Conservation (phyloP, 1,140 invertebrate genomes). For the Sycobia sp. region DNA sequence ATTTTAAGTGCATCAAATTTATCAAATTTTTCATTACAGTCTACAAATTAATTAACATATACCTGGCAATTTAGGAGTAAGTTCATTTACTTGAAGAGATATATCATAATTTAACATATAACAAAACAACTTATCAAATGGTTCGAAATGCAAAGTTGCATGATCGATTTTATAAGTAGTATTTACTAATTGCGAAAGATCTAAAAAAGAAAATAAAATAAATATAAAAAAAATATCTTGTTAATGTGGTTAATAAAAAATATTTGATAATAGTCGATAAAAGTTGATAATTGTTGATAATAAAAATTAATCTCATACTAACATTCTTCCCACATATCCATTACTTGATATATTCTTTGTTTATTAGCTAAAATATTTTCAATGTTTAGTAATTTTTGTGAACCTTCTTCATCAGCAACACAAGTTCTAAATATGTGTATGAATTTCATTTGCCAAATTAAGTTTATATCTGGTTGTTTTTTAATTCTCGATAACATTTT, state of each 20-base stretch:
- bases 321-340: constrained; percentile 64
- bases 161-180: neutral
- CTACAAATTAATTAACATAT: neutral
- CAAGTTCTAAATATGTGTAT: constrained; percentile 60
- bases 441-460: constrained; percentile 73
- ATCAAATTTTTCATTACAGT: neutral
- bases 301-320: neutral
- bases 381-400: constrained; percentile 53
- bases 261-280: neutral
- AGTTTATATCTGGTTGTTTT: constrained; percentile 57
- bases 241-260: no score
- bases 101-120: constrained; percentile 11
- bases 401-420: constrained; percentile 44
- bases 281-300: neutral
- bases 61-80: neutral
- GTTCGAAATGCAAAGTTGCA: neutral
- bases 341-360: constrained; percentile 61
- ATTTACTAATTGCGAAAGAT: neutral
- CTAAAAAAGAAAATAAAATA: neutral
- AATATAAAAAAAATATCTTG: neutral
- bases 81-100: neutral
- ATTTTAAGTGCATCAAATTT: neutral
- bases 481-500: constrained; percentile 65
- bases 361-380: constrained; percentile 65
- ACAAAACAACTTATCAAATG: constrained; percentile 3